Base-by-base conservation (phyloP, 2,888 invertebrate species). In the Nymphalis polychloros region DNA sequence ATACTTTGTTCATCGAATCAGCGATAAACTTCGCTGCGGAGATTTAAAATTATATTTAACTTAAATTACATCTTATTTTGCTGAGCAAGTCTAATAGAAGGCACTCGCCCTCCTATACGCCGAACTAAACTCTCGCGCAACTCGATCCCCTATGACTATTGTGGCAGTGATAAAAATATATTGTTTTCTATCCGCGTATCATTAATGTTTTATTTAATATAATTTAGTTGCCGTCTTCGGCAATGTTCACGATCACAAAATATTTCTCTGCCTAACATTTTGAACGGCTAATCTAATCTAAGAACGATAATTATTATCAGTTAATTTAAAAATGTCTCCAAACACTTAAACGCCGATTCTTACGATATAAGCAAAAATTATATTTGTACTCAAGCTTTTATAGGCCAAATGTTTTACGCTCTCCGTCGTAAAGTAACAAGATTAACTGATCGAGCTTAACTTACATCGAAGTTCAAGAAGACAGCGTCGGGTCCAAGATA, bases 111-210 rank as follows among this genome's bases (percentile, higher is more conserved):
- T 55, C 41, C 53, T 53, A 61, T 60, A 35, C 65, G 67, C 59
- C 41, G 20, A 23, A 64, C 50, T 57, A 19, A 41, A 62, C 59
- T 69, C 60, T 19, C 70, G 46, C 64, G 53, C 65, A 55, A 78
- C 73, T 76, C 72, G 73, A 50, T 63, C 78, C 76, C 75, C 77
- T 84, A 86, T 77, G 78, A 84, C 83, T 88, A 87, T 81, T 77
- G 85, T 86, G 91, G 90, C 92, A 90, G 89, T 92, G 90, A 86
- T 82, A 89, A 88, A 89, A 89, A 89, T 88, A 90, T 89, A 89
- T 82, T 78, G 77, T 82, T 84, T 31, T 55, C 53, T 55, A 31
- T 55, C 53, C 31, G 27, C 53, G n/a, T 27, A 55, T 55, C 17
- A 27, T 31, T 55, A 31, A 55, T 31, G 53, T 55, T 78, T 82